A percentile compares a stretch with the other conserved stretches of the same genome.
Conservation (phyloP, 2,797 vertebrate genomes). For the Amniataba percoides region DNA sequence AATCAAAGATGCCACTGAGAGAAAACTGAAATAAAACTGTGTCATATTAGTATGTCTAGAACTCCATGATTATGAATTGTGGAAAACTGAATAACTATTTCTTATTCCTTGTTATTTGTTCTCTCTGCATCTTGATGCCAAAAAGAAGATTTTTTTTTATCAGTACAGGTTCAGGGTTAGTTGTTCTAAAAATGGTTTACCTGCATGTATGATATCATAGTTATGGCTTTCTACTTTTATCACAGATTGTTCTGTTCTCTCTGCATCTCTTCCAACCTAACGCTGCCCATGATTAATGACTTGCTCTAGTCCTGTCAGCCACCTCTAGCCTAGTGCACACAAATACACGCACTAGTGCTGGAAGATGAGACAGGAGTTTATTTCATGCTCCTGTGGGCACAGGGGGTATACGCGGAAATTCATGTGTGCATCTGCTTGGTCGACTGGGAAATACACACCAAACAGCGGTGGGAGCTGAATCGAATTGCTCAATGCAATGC, state of each 20-base stretch:
- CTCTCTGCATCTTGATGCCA: background rate
- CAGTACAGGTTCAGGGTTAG: conserved; percentile 2
- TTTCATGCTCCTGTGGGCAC: conserved; percentile 52
- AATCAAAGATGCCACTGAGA: background rate
- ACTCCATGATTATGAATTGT: background rate
- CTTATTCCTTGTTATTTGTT: background rate
- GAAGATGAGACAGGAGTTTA: conserved; percentile 38
- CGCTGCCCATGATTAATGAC: conserved; percentile 67
- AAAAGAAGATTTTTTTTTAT: background rate
- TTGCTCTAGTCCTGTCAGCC: conserved; percentile 65
- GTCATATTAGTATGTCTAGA: background rate
- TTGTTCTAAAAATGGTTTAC: conserved; percentile 11
- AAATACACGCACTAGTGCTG: conserved; percentile 21
- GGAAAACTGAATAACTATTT: conserved; percentile 1
- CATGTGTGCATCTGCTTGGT: conserved; percentile 32
- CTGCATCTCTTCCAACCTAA: conserved; percentile 32
- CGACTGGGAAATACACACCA: conserved; percentile 33
- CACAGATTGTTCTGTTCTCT: conserved; percentile 21
- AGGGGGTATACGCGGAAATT: conserved; percentile 35
- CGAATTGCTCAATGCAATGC: background rate
- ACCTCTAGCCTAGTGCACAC: conserved; percentile 11
- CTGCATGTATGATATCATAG: background rate
- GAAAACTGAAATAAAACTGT: background rate
- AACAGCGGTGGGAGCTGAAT: background rate
- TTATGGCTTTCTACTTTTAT: conserved; percentile 38